Evolutionary conservation across 2,888 invertebrate species (phyloP).

Genomic region (Dolichomitus sp.): DNA sequence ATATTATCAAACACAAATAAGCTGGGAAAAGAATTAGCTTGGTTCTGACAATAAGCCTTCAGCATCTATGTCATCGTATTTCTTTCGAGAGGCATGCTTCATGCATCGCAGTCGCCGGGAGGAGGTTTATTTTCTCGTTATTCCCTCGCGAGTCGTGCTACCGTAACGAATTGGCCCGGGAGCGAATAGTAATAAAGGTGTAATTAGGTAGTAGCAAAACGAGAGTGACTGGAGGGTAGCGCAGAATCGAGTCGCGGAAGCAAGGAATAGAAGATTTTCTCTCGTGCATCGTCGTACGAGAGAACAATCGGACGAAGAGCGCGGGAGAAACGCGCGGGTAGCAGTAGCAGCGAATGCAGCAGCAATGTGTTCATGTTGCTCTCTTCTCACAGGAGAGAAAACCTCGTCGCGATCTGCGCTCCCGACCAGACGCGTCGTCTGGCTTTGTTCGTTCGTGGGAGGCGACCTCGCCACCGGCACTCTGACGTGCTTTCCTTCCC

Average conservation of each 20-base stretch:
- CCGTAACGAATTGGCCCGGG: conserved; percentile 71
- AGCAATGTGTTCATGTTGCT: conserved; percentile 34
- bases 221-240: conserved; percentile 37
- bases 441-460: conserved; percentile 59
- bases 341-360: conserved; percentile 1
- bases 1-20: neutral
- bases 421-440: conserved; percentile 57
- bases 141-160: conserved; percentile 39
- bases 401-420: conserved; percentile 47
- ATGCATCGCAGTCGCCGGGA: conserved; percentile 36
- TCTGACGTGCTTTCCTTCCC: conserved; percentile 45
- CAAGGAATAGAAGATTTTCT: neutral
- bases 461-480: conserved; percentile 50
- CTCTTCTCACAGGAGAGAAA: conserved; percentile 37
- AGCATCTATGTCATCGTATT: conserved; percentile 22
- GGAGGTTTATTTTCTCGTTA: conserved; percentile 57
- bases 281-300: conserved; percentile 14
- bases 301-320: conserved; percentile 55
- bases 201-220: conserved; percentile 68
- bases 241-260: conserved; percentile 7
- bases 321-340: conserved; percentile 3
- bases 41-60: conserved; percentile 3
- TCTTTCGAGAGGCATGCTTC: conserved; percentile 19
- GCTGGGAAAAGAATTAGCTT: neutral
- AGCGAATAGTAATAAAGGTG: conserved; percentile 71